Percentiles rank a stretch among this genome's conserved stretches.
These are phyloP conservation scores for Parnassius apollo DNA, from an alignment of 2,888 invertebrate species.

Conservation along the genomic window DNA sequence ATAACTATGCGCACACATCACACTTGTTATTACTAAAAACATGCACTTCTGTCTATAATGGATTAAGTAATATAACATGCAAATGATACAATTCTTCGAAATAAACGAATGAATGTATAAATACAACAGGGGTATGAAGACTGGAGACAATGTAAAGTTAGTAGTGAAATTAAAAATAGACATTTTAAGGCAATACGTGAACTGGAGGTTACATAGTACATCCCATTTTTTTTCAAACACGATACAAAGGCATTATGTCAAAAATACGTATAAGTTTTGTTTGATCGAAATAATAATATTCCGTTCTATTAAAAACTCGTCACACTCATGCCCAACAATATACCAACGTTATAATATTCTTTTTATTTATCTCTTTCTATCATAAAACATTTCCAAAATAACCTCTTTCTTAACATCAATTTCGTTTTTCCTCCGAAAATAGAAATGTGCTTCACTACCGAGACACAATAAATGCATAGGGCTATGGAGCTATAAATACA, in stretches of 20 bases:
- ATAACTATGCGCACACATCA: no score
- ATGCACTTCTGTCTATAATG: constrained; percentile 8
- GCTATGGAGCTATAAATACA: not conserved
- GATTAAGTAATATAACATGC: constrained; percentile 15
- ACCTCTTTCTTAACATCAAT: constrained; percentile 34
- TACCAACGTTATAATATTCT: constrained; percentile 23
- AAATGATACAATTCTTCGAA: constrained; percentile 1
- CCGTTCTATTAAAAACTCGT: constrained; percentile 5
- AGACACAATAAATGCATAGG: constrained; percentile 23
- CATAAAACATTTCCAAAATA: constrained; percentile 47
- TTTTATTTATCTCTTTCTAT: constrained; percentile 18
- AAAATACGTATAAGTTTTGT: not conserved
- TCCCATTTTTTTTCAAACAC: constrained; percentile 1
- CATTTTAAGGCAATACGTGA: constrained; percentile 21
- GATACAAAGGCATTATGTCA: constrained; percentile 1
- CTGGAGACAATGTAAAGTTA: not conserved
- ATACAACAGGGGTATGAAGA: not conserved
- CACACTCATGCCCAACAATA: constrained; percentile 17
- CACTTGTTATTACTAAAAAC: constrained; percentile 4
- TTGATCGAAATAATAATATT: not conserved
- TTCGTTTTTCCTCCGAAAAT: constrained; percentile 23
- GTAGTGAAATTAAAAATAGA: constrained; percentile 18
- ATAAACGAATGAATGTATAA: constrained; percentile 1
- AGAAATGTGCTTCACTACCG: constrained; percentile 27
- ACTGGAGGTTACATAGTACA: constrained; percentile 11